Evolutionary conservation across 2,888 invertebrate genomes (phyloP).

Genomic region (Trissolcus japonicus): DNA sequence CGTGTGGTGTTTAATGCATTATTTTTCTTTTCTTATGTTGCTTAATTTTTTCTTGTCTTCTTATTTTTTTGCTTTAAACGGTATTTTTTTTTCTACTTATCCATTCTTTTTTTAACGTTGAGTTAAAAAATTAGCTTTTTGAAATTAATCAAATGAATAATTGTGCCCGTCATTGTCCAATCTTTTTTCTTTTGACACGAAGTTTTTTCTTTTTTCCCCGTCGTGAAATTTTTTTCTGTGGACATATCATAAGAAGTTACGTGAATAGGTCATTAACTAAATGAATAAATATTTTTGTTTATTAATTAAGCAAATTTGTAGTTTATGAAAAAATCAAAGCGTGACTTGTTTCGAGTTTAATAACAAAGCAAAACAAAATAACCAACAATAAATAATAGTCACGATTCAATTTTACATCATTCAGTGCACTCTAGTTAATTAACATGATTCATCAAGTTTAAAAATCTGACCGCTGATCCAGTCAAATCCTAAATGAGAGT

Average conservation of each 20-base stretch:
- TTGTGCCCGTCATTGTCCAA: conserved; percentile 76
- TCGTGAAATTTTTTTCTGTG: conserved; percentile 76
- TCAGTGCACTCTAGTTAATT: neutral
- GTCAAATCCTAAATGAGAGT: conserved; percentile 40
- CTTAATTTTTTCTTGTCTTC: conserved; percentile 16
- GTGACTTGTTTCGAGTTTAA: conserved; percentile 8
- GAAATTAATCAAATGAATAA: conserved; percentile 73
- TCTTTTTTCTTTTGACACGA: conserved; percentile 74
- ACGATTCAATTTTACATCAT: conserved; percentile 33
- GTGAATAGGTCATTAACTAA: conserved; percentile 46
- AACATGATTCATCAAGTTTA: conserved; percentile 9
- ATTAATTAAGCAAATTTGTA: neutral
- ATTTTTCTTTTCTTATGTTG: conserved; percentile 5
- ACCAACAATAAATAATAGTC: conserved; percentile 9
- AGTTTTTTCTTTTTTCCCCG: conserved; percentile 74
- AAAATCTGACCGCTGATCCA: conserved; percentile 28
- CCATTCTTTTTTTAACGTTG: conserved; percentile 40
- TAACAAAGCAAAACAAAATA: conserved; percentile 2
- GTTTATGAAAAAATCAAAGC: conserved; percentile 43
- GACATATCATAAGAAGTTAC: conserved; percentile 74
- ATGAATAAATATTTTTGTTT: neutral
- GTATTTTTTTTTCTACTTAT: conserved; percentile 49
- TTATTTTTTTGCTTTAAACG: conserved; percentile 45
- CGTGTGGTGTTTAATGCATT: conserved; percentile 21
- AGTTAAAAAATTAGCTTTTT: conserved; percentile 48